Conservation (phyloP, 2,888 invertebrate genomes). For the Mycogona germanica region DNA sequence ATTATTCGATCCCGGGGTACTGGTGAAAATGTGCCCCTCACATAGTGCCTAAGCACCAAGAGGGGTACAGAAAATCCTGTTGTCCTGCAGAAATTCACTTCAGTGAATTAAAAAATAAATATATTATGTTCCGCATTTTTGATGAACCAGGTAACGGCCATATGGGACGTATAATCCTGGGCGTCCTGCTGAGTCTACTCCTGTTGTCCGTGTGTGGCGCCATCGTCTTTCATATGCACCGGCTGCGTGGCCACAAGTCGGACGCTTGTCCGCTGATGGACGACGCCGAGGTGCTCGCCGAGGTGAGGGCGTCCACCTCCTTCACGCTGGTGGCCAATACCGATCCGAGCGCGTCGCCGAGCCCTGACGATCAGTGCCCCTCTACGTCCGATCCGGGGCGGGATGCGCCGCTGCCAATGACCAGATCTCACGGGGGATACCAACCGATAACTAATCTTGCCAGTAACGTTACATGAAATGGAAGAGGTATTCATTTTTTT, state of each 20-base stretch:
- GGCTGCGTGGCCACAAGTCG: not conserved
- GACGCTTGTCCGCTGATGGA: slow-evolving; percentile 11
- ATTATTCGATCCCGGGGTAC: too few species aligned
- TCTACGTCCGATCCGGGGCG: not conserved
- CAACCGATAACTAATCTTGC: not conserved
- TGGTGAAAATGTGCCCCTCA: too few species aligned
- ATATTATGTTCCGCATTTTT: not conserved
- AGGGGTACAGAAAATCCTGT: too few species aligned
- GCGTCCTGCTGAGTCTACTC: not conserved
- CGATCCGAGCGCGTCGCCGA: not conserved
- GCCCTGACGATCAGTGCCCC: slow-evolving; percentile 4
- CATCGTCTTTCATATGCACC: not conserved
- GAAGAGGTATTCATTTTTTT: too few species aligned
- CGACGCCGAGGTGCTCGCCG: slow-evolving; percentile 1
- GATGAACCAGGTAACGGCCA: not conserved
- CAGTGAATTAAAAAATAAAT: not conserved
- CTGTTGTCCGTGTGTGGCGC: not conserved
- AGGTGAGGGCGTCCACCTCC: slow-evolving; percentile 4
- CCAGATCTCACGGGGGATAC: not conserved
- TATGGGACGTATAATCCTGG: slow-evolving; percentile 5
- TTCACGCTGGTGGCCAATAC: not conserved
- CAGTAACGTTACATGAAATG: too few species aligned
- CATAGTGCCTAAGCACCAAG: too few species aligned
- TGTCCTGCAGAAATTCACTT: not conserved
- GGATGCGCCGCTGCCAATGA: not conserved